A percentile compares a stretch with the other conserved stretches of the same genome.
phyloP scores from a whole-genome alignment of 2,888 invertebrate species.

The Heteromyza rotundicornis region DNA sequence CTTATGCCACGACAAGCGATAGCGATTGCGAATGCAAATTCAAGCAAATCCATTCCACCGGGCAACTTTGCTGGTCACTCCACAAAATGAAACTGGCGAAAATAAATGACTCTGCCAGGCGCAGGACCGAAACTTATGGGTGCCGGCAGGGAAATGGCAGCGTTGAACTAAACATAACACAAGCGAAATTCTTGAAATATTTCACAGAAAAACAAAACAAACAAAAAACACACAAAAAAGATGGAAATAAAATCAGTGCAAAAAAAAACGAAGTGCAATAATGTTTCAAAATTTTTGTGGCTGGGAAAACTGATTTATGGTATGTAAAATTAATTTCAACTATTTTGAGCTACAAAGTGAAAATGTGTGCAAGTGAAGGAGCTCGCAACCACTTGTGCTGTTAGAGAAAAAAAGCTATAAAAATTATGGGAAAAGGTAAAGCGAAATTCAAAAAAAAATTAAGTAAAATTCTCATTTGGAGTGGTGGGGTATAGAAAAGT shows the following conservation, averaged over 20 bases:
- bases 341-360: neutral
- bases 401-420: no score
- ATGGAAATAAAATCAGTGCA: neutral
- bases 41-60: neutral
- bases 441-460: no score
- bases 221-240: neutral
- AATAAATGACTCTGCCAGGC: neutral
- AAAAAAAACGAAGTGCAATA: neutral
- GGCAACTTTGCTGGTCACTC: conserved; percentile 18
- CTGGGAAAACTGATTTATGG: conserved; percentile 19
- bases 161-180: neutral
- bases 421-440: no score
- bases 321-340: conserved; percentile 18
- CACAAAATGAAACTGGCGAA: conserved; percentile 10
- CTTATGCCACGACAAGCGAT: neutral
- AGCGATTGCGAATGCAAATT: no score
- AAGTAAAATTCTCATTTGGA: no score
- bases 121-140: neutral
- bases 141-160: neutral
- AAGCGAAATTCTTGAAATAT: neutral
- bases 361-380: neutral
- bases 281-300: conserved; percentile 10
- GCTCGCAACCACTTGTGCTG: no score
- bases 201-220: no score
- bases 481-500: no score